Base-by-base conservation (phyloP, 2,797 vertebrate species). In the Syncerus caffer region DNA sequence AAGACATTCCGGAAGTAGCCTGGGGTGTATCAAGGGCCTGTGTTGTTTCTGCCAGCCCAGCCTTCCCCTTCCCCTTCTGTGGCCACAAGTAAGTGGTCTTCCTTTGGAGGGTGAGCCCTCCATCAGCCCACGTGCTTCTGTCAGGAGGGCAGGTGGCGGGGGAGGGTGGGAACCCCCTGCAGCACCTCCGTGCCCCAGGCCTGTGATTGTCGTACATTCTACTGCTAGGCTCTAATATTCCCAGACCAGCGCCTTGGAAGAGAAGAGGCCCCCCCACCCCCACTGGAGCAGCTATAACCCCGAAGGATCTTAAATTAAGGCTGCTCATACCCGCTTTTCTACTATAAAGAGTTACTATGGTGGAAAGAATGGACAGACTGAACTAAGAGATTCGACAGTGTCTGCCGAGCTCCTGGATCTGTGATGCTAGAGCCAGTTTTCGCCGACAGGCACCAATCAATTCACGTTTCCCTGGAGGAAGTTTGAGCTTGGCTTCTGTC, bases 121-220 rank as follows among this genome's bases (percentile, higher is more conserved):
- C 38, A 0, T 19, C 34, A 45, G 1, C n/a, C 17, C 2, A 1
- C 0, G 8, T 51, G 76, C 11, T 38, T 47, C 2, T 2, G 7
- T 4, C 0, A 2, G 15, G n/a, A 16, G 17, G 0, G 8, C 1
- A 4, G 1, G 38, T 14, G 0, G 82, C 17, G 3, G 0, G 21
- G 51, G 8, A 10, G 6, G 8, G 25, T 0, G 1, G 85, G 34
- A 58, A 27, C 42, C 2, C 17, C 4, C 3, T 2, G 7, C 21
- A 14, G 76, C 29, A 6, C 45, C 27, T 83, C 42, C 55, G 27
- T 1, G 27, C 21, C 19, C 27, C 2, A 1, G 29, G 15, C 53
- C 83, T 47, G 17, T 8, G 17, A 17, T 8, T 5, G 31, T 10
- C 16, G 8, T 7, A 8, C 15, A 34, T 47, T 38, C 58, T 8